These are phyloP conservation scores for Neosalanx taihuensis DNA, from an alignment of 2,797 vertebrate genomes.

Conservation along the genomic window DNA sequence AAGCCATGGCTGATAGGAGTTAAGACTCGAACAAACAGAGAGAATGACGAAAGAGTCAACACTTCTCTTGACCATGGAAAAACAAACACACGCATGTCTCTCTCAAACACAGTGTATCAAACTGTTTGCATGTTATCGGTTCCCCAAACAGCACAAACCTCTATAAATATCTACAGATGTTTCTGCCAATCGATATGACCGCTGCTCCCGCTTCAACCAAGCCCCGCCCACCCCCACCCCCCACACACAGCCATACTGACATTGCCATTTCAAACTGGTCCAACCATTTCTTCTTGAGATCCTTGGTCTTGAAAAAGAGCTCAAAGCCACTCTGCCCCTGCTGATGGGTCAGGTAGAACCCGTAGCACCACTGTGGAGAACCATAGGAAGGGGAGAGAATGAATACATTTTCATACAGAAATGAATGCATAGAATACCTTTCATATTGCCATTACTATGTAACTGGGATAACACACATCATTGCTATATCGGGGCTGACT, in stretches of 20 bases:
- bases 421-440: background rate
- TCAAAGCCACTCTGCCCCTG: constrained; percentile 90
- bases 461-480: background rate
- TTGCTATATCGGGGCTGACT: background rate
- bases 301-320: constrained; percentile 94
- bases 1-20: constrained; percentile 34
- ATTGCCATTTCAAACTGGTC: constrained; percentile 97
- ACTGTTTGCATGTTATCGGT: background rate
- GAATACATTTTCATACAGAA: background rate
- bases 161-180: background rate
- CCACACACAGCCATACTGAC: constrained; percentile 75
- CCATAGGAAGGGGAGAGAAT: background rate
- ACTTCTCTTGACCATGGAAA: constrained; percentile 50
- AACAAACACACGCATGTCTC: constrained; percentile 32
- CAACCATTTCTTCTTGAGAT: constrained; percentile 97
- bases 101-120: background rate
- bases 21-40: constrained; percentile 63
- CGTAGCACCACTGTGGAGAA: constrained; percentile 88
- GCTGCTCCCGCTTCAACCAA: background rate
- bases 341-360: constrained; percentile 93
- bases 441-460: background rate
- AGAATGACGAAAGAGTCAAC: constrained; percentile 56
- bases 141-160: background rate
- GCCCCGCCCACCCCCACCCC: constrained; percentile 1
- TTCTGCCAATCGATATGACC: background rate